phyloP scores from a whole-genome alignment of 2,797 vertebrate species.

The Microctenopoma steveboyesi region DNA sequence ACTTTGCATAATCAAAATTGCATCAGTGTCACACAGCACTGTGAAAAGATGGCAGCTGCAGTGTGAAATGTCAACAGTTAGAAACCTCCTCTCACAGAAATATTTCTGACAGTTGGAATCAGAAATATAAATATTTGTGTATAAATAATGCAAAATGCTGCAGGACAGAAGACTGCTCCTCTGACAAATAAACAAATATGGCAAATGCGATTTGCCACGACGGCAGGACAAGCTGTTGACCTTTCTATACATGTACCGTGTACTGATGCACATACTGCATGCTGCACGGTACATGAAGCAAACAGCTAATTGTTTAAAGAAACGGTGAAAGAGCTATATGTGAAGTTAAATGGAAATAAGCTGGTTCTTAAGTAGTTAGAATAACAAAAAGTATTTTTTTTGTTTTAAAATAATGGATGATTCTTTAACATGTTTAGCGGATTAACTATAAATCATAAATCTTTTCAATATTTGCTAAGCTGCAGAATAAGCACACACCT shows the following conservation, averaged over 20 bases:
- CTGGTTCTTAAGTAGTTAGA: not conserved
- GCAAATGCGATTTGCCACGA: constrained; percentile 4
- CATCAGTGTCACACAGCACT: constrained; percentile 18
- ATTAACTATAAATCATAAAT: constrained; percentile 43
- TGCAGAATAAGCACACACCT: constrained; percentile 22
- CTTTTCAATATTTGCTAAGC: constrained; percentile 22
- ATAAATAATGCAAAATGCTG: constrained; percentile 33
- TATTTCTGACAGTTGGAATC: constrained; percentile 21
- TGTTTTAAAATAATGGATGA: constrained; percentile 5
- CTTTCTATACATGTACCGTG: constrained; percentile 11
- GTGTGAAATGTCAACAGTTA: constrained; percentile 45
- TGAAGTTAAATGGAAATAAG: too few relatives aligned
- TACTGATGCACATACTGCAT: not conserved
- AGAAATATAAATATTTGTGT: constrained; percentile 38
- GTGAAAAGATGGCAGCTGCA: constrained; percentile 27
- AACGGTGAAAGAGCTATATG: constrained; percentile 5
- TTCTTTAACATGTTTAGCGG: constrained; percentile 30
- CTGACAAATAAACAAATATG: constrained; percentile 14
- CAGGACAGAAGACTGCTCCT: not conserved
- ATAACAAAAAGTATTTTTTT: not conserved
- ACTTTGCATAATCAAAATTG: constrained; percentile 25
- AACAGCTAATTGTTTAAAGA: constrained; percentile 32
- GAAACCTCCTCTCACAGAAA: constrained; percentile 18
- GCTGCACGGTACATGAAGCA: constrained; percentile 13
- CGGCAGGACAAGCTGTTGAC: constrained; percentile 9